Conservation (phyloP, 2,888 invertebrate genomes). For the Coelopa pilipes region DNA sequence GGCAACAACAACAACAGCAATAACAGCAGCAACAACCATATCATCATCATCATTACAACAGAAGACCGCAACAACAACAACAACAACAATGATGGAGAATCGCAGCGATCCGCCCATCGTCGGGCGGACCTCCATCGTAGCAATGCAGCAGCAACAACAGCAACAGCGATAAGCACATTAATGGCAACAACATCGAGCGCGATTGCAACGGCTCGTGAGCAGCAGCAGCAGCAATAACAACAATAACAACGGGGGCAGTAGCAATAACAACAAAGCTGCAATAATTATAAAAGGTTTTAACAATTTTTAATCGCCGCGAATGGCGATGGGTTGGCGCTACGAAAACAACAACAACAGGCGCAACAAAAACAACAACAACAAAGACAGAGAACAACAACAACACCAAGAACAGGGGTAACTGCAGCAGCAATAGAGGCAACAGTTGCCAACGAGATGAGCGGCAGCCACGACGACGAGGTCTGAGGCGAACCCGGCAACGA, state of each 20-base stretch:
- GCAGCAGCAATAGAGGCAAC: too few species aligned
- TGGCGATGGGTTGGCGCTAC: not conserved
- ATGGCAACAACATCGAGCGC: not conserved
- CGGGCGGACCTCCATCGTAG: not conserved
- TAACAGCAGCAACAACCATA: not conserved
- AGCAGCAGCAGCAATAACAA: not conserved
- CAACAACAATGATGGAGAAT: not conserved
- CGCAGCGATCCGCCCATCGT: not conserved
- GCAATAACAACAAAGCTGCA: not conserved
- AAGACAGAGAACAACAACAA: not conserved
- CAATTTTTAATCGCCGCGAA: too few species aligned
- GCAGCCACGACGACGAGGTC: too few species aligned
- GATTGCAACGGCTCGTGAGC: constrained; percentile 1
- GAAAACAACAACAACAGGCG: not conserved
- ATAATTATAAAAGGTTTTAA: too few species aligned
- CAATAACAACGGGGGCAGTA: not conserved
- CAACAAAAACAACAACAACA: too few species aligned
- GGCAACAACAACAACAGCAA: not conserved
- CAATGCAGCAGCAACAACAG: not conserved
- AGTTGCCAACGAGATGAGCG: too few species aligned
- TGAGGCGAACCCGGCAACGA: too few species aligned
- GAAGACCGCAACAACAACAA: not conserved
- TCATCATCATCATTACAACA: too few species aligned
- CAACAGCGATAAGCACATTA: too few species aligned
- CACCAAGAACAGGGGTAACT: too few species aligned